Evolutionary conservation across 2,888 invertebrate genomes (phyloP), one percentile per base, ranked within the genome.

Genomic region (Mesodorylaimus sp.): DNA sequence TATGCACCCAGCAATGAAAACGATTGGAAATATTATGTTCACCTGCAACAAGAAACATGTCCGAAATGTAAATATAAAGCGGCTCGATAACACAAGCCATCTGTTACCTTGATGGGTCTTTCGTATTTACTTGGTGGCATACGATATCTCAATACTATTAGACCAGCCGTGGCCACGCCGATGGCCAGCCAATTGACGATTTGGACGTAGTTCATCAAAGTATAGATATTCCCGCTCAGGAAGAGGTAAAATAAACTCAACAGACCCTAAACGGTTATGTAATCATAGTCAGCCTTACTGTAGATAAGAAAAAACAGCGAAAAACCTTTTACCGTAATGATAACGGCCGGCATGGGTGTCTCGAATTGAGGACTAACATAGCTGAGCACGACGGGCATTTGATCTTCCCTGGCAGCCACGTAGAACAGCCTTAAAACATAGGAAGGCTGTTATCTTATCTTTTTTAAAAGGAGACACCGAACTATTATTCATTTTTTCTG

Each of bases 371-470:
- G 76, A 70, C 87, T 86, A 61, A 97, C 89, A 87, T 91, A 93
- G 24, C 89, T 88, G 53, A 97, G 72, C 66, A 93, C 78, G 72
- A 82, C 83, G 0, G 95, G 95, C 91, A 95, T 88, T 73, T 97
- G 95, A 50, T 91, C 88, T 65, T 93, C 82, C 58, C 86, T 82
- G 2, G 91, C 93, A 27, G 93, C 95, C 25, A 93, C 91, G 71
- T 87, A 93, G 73, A 91, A 93, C 57, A 91, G 70, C 60, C 89
- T 74, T 58, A 1, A 58, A 58, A 25, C 27, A 13, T n/a, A 13
- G 16, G 36, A 13, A 32, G 36, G 10, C 10, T 16, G 36, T 32
- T 10, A 10, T 32, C 36, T 32, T 10, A 32, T 13, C 10, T 13
- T 13, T 10, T 32, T 10, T 32, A 10, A 41, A 32, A 10, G 10